Evolutionary conservation across 2,888 invertebrate genomes (phyloP), one percentile per base, ranked within the genome.

Genomic region (Plebejus melissa): DNA sequence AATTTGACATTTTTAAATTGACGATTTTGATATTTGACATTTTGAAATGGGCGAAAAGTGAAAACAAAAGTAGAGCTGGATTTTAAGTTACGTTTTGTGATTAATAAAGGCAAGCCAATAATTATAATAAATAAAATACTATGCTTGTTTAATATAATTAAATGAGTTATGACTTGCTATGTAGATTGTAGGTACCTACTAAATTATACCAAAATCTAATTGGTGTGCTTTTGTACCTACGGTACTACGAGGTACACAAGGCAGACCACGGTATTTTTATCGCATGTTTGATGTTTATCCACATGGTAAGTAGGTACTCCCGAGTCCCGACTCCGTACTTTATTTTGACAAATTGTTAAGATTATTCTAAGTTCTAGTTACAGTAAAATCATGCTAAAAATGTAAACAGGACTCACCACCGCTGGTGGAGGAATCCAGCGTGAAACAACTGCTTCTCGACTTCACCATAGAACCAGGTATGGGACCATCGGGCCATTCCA

Each of bases 401-500:
- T 65, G 32, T 65, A 65, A 65, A 65, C 65, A 32, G 65, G 32
- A 65, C 65, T 36, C 2, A 65, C 65, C 69, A 78, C 79, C 79
- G 92, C 93, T 93, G 81, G 87, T 86, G 80, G 90, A 89, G 77
- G 87, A 81, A 79, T 94, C 94, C 77, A 94, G 82, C 70, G 91
- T 84, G 81, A 94, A 94, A 80, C 94, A 94, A 84, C 94, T 94
- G 83, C 94, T 94, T 76, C 94, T 88, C 6, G 94, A 94, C 79
- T 89, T 93, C 78, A 94, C 92, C 76, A 94, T 89, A 69, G 88
- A 85, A 76, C 89, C 90, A 77, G 91, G 89, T 71, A 90, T 89
- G n/a, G 89, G 84, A 77, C 91, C 89, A 82, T 93, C 92, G 76
- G 92, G 89, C 94, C 94, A 94, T 80, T 94, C 94, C 86, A 92